Base-by-base conservation (phyloP, 2,888 invertebrate species). In the Eurytoma californica region DNA sequence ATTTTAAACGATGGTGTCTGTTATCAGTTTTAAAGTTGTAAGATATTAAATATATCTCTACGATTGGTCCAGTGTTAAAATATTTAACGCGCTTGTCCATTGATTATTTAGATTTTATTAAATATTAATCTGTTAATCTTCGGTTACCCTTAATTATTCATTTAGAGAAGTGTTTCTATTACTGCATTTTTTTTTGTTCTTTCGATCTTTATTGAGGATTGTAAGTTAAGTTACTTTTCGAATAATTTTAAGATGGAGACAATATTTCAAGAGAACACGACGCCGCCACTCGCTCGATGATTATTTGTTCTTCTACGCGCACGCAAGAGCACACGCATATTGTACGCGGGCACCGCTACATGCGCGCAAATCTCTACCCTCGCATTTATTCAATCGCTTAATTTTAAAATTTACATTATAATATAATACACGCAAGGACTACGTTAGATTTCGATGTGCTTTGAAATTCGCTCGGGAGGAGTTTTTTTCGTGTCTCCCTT, bases 21-120 rank as follows among this genome's bases (percentile, higher is more conserved):
- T 55, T 67, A 78, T 74, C 51, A n/a, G 51, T 77, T 63, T 63
- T 39, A 60, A 74, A 79, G 78, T 72, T 47, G 68, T 72, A 79
- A 79, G 67, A 76, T 61, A 77, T 60, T 70, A 70, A 76, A 73
- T 73, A 63, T 79, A 81, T 76, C 16, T n/a, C 73, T 81, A 81
- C 20, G 57, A 69, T 81, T 81, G 81, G 81, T 81, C 81, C 81
- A 81, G 77, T 81, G 65, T 81, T 81, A 70, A 81, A 81, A 74
- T 75, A 80, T 76, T 72, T 49, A 77, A 70, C 57, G 58, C 39
- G 61, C 55, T 63, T 68, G 51, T 73, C 61, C 51, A 60, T n/a
- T 53, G 67, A 30, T 74, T 76, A 68, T 63, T 63, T 53, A 14
- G 28, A 18, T 65, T 39, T 69, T 39, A 51, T 66, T 67, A 13